Conservation (phyloP, 2,888 invertebrate genomes). For the Rhagonycha fulva region DNA sequence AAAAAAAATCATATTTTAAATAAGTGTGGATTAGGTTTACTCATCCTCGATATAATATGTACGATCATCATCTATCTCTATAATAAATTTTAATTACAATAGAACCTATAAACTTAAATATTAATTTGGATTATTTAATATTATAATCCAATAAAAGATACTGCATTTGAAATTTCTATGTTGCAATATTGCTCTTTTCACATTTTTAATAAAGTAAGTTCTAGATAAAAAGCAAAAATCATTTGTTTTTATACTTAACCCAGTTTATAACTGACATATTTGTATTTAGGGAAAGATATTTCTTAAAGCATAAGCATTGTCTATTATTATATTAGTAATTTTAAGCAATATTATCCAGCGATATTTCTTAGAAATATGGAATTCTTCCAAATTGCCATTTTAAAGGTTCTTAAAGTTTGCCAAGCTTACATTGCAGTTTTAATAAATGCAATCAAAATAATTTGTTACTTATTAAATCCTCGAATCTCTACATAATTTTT, state of each 20-base stretch:
- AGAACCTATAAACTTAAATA: no score
- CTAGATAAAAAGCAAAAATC: neutral
- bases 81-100: no score
- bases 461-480: conserved; percentile 1
- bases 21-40: no score
- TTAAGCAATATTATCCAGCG: neutral
- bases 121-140: no score
- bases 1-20: no score
- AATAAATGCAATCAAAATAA: neutral
- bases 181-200: neutral
- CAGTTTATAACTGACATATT: neutral
- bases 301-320: neutral
- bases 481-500: neutral
- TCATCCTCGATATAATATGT: no score
- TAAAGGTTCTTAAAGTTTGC: neutral
- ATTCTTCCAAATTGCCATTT: neutral
- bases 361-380: neutral
- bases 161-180: no score
- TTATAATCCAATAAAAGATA: no score
- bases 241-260: neutral
- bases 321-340: neutral
- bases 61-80: no score
- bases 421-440: neutral
- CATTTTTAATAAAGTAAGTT: neutral
- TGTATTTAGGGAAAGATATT: neutral